Evolutionary conservation across 2,113 vertebrate genomes (phyloP).

Genomic region (Recurvirostra avosetta): DNA sequence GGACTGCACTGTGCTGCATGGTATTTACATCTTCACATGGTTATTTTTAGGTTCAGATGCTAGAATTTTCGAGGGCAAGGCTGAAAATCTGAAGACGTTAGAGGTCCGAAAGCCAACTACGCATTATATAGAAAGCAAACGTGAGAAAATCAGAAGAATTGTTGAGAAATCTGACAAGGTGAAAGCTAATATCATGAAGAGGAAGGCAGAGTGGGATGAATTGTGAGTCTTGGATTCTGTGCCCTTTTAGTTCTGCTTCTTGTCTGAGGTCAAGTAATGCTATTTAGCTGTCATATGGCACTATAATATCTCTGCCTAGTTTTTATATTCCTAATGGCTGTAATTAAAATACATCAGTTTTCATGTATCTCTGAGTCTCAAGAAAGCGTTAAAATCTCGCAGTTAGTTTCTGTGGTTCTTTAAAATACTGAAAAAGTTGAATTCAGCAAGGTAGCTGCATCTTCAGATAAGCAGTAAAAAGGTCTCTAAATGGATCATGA

Average conservation of each 20-base stretch:
- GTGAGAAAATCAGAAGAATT: constrained; percentile 78
- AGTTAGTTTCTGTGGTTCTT: not conserved
- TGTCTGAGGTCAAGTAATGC: not conserved
- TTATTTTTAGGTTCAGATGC: not conserved
- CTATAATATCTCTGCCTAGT: not conserved
- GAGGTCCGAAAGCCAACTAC: not conserved
- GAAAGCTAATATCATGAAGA: constrained; percentile 78
- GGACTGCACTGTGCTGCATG: not conserved
- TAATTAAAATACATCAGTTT: not conserved
- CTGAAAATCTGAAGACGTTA: not conserved
- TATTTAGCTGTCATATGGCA: not conserved
- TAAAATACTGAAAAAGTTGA: not conserved
- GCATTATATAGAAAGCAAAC: constrained; percentile 70
- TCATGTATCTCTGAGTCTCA: not conserved
- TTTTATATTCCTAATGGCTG: not conserved
- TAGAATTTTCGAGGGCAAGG: not conserved
- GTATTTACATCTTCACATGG: not conserved
- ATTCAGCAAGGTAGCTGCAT: not conserved
- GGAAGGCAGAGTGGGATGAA: constrained; percentile 86
- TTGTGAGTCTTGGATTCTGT: constrained; percentile 79
- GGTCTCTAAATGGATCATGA: not conserved
- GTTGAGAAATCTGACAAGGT: constrained; percentile 81
- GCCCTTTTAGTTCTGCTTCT: not conserved
- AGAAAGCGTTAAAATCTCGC: not conserved
- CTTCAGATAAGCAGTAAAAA: not conserved